Percentiles rank a stretch among this genome's conserved stretches.
phyloP scores from a whole-genome alignment of 2,888 invertebrate species.

The Nephrotoma guestfalica region DNA sequence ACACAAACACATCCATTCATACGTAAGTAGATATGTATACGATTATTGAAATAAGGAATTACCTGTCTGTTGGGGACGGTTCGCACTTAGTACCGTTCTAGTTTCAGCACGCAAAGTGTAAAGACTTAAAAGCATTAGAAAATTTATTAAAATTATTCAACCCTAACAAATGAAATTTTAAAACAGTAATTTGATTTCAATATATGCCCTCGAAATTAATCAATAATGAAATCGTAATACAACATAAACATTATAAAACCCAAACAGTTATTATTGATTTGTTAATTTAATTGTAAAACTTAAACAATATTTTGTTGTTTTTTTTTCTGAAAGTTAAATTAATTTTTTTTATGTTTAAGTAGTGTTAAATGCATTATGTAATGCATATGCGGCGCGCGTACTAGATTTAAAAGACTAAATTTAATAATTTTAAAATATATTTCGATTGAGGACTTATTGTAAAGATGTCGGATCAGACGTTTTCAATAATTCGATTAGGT shows the following conservation, averaged over 20 bases:
- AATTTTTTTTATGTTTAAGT: neutral
- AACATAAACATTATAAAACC: neutral
- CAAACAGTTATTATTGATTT: neutral
- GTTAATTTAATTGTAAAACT: neutral
- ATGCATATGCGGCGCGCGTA: neutral
- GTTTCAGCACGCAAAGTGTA: neutral
- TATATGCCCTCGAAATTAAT: neutral
- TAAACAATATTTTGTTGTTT: neutral
- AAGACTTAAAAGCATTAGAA: neutral
- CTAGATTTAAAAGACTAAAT: neutral
- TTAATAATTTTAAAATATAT: neutral
- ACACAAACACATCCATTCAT: neutral
- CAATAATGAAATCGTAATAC: neutral
- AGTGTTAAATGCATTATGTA: neutral
- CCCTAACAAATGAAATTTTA: neutral
- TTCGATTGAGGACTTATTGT: no score
- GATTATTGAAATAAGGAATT: no score
- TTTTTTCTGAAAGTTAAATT: neutral
- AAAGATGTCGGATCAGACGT: no score
- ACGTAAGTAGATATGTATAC: neutral
- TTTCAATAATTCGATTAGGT: no score
- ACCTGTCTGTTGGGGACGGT: neutral
- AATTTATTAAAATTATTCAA: neutral
- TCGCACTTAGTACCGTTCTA: neutral
- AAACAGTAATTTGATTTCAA: neutral